These are phyloP conservation scores for Brachyistius frenatus DNA, from an alignment of 2,113 vertebrate species.

Conservation along the genomic window DNA sequence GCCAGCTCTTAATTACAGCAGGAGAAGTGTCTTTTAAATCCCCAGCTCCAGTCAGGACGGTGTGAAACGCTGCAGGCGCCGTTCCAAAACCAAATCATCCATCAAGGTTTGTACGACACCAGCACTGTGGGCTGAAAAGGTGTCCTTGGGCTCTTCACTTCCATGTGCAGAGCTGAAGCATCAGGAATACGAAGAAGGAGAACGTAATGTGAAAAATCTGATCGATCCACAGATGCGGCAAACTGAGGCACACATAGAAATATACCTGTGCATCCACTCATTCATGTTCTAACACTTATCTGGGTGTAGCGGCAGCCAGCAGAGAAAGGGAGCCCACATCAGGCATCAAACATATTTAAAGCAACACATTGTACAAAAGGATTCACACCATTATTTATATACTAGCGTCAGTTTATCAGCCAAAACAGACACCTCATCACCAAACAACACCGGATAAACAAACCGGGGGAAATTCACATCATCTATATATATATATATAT, in stretches of 20 bases:
- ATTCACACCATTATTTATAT: too few species aligned
- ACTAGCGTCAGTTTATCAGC: too few species aligned
- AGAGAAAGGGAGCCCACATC: too few species aligned
- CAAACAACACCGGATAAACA: too few species aligned
- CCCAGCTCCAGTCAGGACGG: constrained; percentile 4
- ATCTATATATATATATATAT: too few species aligned
- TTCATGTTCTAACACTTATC: too few species aligned
- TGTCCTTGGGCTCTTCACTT: constrained; percentile 43
- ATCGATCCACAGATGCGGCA: background rate
- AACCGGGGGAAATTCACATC: too few species aligned
- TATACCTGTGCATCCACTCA: too few species aligned
- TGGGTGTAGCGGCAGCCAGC: too few species aligned
- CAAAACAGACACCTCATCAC: too few species aligned
- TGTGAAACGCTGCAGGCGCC: constrained; percentile 1
- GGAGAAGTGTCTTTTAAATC: background rate
- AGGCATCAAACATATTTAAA: too few species aligned
- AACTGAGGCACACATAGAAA: background rate
- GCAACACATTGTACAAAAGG: too few species aligned
- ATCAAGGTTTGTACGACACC: constrained; percentile 25
- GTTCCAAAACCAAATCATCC: constrained; percentile 42
- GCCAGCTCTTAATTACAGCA: constrained; percentile 8
- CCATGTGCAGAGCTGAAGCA: background rate
- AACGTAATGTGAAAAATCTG: background rate
- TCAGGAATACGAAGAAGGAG: background rate
- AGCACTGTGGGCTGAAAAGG: constrained; percentile 14